Conservation (phyloP, 2,797 vertebrate genomes). For the Alfaro cultratus region DNA sequence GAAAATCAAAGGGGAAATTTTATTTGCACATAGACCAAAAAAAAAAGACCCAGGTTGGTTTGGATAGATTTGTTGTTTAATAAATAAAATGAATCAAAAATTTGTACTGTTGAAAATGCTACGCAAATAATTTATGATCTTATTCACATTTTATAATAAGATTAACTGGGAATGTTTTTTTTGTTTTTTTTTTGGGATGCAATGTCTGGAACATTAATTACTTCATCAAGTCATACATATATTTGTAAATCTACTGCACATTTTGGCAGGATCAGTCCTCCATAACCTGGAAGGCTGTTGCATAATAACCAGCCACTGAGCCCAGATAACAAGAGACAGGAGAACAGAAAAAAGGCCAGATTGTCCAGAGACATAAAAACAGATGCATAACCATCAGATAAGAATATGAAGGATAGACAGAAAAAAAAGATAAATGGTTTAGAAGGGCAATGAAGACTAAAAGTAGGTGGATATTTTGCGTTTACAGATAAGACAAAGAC, state of each 20-base stretch:
- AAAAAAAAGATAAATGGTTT: background rate
- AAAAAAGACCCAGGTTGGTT: no score
- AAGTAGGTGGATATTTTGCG: conserved; percentile 26
- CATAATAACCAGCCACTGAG: background rate
- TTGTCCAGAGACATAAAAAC: background rate
- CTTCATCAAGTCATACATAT: no score
- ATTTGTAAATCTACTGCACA: no score
- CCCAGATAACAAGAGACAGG: background rate
- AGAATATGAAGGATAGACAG: background rate
- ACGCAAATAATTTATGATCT: background rate
- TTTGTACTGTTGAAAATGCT: no score
- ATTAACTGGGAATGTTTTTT: background rate
- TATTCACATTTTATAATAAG: background rate
- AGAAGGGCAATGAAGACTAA: background rate
- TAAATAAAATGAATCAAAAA: no score
- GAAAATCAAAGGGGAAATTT: no score
- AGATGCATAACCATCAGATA: background rate
- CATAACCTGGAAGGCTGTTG: background rate
- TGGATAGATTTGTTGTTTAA: no score
- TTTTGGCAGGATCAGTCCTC: no score
- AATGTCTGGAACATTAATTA: no score
- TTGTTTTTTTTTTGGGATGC: no score
- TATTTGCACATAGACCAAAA: no score
- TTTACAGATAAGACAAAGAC: conserved; percentile 29
- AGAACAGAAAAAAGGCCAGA: background rate